phyloP scores from a whole-genome alignment of 2,113 vertebrate genomes.

The Puntigrus tetrazona region DNA sequence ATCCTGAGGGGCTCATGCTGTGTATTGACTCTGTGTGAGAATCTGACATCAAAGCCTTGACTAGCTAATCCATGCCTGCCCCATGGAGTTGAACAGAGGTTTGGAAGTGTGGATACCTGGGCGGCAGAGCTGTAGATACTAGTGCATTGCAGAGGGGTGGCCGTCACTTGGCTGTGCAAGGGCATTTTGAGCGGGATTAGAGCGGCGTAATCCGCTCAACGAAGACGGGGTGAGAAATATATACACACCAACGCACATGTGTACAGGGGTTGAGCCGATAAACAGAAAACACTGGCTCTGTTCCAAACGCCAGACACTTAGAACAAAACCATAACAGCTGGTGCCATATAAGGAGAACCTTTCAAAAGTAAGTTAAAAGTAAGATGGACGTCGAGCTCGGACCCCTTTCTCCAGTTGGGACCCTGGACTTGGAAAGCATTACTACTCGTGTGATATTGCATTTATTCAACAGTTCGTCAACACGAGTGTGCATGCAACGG shows the following conservation, averaged over 20 bases:
- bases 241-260: slow-evolving; percentile 47
- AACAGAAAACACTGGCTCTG: slow-evolving; percentile 50
- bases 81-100: slow-evolving; percentile 61
- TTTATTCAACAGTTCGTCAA: too few species aligned
- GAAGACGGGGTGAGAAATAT: slow-evolving; percentile 36
- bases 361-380: neutral
- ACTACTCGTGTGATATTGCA: too few species aligned
- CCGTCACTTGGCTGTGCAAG: slow-evolving; percentile 46
- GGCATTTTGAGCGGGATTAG: slow-evolving; percentile 68
- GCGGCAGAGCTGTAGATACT: slow-evolving; percentile 41
- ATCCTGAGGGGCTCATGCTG: slow-evolving; percentile 55
- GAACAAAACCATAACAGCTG: neutral
- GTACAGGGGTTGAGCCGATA: slow-evolving; percentile 62
- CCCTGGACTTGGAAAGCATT: too few species aligned
- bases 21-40: slow-evolving; percentile 55
- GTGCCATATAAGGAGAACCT: neutral
- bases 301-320: neutral
- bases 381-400: too few species aligned
- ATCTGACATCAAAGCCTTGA: slow-evolving; percentile 69
- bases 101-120: slow-evolving; percentile 59
- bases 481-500: too few species aligned
- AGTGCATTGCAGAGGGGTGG: neutral
- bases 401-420: too few species aligned
- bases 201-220: slow-evolving; percentile 68
- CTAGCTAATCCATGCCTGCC: slow-evolving; percentile 63